Conservation (phyloP, 2,113 vertebrate genomes). For the human (Homo sapiens) region DNA sequence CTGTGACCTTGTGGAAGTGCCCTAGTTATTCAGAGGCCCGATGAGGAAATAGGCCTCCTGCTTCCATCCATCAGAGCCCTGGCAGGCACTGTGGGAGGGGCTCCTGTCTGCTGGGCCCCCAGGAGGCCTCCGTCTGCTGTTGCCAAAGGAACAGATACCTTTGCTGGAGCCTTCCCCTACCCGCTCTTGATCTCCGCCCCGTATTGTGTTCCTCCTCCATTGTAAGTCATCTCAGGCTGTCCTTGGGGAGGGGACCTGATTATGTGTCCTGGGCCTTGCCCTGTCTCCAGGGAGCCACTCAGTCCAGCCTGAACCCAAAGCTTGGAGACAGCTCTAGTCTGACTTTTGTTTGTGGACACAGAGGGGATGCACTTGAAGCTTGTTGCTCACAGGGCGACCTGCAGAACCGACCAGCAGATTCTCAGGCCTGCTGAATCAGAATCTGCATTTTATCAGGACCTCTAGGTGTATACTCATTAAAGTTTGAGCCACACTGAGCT, state of each 20-base stretch:
- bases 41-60: slow-evolving; percentile 71
- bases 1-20: slow-evolving; percentile 70
- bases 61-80: slow-evolving; percentile 25
- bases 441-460: neutral
- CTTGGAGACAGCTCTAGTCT: neutral
- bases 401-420: neutral
- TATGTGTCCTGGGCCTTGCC: neutral
- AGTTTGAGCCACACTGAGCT: neutral
- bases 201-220: neutral
- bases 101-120: neutral
- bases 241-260: neutral
- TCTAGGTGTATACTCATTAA: neutral
- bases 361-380: neutral
- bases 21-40: slow-evolving; percentile 68
- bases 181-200: neutral
- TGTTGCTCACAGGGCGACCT: neutral
- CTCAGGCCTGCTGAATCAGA: neutral
- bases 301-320: neutral
- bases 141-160: neutral
- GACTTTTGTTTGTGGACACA: neutral
- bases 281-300: neutral
- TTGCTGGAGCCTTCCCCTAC: neutral
- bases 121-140: neutral
- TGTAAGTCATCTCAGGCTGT: neutral
- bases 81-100: slow-evolving; percentile 31